Evolutionary conservation across 2,113 vertebrate species (phyloP).

Genomic region (Gadus macrocephalus): DNA sequence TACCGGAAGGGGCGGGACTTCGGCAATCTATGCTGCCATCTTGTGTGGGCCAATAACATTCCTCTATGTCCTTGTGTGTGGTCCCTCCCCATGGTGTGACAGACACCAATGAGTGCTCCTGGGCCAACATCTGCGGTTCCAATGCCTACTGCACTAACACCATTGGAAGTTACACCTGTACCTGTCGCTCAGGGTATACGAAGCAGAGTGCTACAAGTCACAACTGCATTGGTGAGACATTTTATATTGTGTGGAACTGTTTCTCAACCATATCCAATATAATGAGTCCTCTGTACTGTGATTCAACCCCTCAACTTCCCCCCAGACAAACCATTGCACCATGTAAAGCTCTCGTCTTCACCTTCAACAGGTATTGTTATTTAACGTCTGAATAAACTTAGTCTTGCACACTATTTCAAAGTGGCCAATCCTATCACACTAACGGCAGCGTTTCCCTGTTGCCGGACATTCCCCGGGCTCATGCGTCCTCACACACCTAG

Average conservation of each 20-base stretch:
- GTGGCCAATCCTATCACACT: too few species aligned
- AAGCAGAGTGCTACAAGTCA: fast-evolving
- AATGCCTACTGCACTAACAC: slow-evolving; percentile 43
- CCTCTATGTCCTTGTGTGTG: slow-evolving; percentile 2
- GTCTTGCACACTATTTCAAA: too few species aligned
- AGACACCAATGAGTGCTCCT: slow-evolving; percentile 58
- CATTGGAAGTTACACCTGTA: slow-evolving; percentile 46
- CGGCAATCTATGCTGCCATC: neutral
- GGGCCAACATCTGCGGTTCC: slow-evolving; percentile 14
- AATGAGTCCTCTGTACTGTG: neutral
- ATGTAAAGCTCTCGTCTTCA: too few species aligned
- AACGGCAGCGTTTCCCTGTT: too few species aligned
- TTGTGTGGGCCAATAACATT: neutral
- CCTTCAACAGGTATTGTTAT: neutral
- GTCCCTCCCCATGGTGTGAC: neutral
- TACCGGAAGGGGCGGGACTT: too few species aligned
- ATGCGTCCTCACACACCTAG: too few species aligned
- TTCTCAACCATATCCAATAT: neutral
- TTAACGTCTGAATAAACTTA: too few species aligned
- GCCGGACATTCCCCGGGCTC: too few species aligned
- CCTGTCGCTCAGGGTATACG: slow-evolving; percentile 46
- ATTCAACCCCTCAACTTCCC: neutral
- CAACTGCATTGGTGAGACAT: slow-evolving; percentile 54
- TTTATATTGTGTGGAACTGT: neutral
- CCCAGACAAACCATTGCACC: slow-evolving; percentile 38